phyloP scores from a whole-genome alignment of 2,888 invertebrate species.

The Xestia rhomboidea region DNA sequence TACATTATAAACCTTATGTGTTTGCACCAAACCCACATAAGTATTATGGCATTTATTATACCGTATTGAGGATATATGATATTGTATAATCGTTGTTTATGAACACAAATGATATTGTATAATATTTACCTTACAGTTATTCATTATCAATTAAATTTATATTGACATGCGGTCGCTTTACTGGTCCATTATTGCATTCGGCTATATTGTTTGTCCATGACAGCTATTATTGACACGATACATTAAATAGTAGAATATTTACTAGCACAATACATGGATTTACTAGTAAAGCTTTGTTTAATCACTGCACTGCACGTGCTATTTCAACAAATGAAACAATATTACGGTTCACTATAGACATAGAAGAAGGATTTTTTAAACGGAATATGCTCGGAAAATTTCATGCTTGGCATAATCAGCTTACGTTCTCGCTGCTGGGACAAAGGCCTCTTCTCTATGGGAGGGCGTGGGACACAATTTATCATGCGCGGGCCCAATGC shows the following conservation, averaged over 20 bases:
- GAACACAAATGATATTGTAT: too few relatives aligned
- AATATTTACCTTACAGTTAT: neutral
- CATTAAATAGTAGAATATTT: conserved; percentile 30
- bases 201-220: conserved; percentile 22
- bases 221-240: conserved; percentile 16
- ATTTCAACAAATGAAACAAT: neutral
- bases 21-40: too few relatives aligned
- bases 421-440: neutral
- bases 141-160: conserved; percentile 16
- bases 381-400: neutral
- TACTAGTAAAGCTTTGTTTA: neutral
- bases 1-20: too few relatives aligned
- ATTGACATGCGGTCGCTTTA: conserved; percentile 2
- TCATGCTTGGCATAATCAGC: neutral
- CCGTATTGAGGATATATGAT: too few relatives aligned
- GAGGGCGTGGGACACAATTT: neutral
- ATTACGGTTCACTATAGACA: neutral
- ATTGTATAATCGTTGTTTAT: neutral
- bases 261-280: neutral
- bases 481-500: neutral
- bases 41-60: neutral
- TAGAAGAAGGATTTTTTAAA: neutral
- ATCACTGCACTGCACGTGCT: neutral
- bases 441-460: neutral
- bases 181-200: conserved; percentile 18